Conservation (phyloP, 35 echinoderm and acorn worm genomes). For the Chiridota heheva region DNA sequence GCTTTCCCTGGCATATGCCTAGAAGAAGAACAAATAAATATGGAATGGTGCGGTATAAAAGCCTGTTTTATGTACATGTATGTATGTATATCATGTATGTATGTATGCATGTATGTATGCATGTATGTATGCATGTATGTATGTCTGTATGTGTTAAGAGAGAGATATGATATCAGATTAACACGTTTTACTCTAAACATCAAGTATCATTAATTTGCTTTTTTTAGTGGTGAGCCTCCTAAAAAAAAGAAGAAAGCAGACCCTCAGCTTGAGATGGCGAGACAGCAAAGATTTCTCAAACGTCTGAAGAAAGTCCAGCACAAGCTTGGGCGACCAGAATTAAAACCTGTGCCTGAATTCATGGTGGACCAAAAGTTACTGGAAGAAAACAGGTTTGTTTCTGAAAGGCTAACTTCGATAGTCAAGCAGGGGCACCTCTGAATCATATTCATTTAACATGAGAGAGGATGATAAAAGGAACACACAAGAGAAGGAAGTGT, state of each 20-base stretch:
- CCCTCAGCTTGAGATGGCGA: conserved; percentile 60
- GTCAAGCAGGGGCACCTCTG: neutral
- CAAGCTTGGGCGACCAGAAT: conserved; percentile 83
- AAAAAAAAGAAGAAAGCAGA: conserved; percentile 84
- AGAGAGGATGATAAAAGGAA: too few relatives aligned
- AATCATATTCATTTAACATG: neutral
- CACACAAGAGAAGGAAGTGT: too few relatives aligned
- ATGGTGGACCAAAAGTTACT: conserved; percentile 54
- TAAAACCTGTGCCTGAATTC: conserved; percentile 82
- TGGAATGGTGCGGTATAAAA: too few relatives aligned
- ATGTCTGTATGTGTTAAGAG: too few relatives aligned
- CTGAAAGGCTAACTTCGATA: neutral
- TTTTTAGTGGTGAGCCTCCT: conserved; percentile 79
- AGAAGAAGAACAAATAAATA: too few relatives aligned
- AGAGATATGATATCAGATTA: too few relatives aligned
- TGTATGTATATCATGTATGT: too few relatives aligned
- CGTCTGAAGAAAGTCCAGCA: conserved; percentile 65
- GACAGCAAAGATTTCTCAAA: conserved; percentile 74
- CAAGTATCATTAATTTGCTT: neutral
- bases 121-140: too few relatives aligned
- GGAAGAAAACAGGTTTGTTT: conserved; percentile 52
- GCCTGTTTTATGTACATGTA: too few relatives aligned
- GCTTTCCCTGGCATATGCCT: too few relatives aligned
- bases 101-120: too few relatives aligned
- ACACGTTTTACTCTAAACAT: too few relatives aligned